Conservation (phyloP, 2,888 invertebrate genomes). For the Tineola bisselliella region DNA sequence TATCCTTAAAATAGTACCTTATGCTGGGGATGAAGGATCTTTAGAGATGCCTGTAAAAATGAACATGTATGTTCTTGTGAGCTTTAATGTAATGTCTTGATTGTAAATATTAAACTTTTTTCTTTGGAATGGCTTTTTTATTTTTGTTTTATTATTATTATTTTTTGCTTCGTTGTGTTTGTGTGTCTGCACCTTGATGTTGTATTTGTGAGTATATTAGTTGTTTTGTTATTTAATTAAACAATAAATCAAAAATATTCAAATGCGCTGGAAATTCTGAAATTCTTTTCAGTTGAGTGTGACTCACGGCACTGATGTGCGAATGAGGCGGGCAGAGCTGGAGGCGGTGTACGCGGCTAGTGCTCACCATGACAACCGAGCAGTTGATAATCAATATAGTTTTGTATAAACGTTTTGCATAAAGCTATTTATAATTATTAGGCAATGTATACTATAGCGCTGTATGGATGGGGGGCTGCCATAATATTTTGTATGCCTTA, state of each 20-base stretch:
- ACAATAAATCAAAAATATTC: background rate
- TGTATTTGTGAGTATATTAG: background rate
- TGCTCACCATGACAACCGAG: constrained; percentile 64
- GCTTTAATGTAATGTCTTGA: constrained; percentile 63
- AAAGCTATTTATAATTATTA: background rate
- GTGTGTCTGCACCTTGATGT: constrained; percentile 12
- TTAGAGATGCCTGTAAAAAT: too few relatives aligned
- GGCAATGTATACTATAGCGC: too few relatives aligned
- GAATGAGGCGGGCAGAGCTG: constrained; percentile 80
- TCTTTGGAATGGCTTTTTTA: constrained; percentile 59
- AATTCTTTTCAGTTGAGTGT: constrained; percentile 68
- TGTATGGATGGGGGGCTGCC: too few relatives aligned
- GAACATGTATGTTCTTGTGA: constrained; percentile 36
- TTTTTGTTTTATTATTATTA: constrained; percentile 32
- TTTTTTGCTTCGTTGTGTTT: constrained; percentile 14
- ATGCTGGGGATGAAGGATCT: too few relatives aligned
- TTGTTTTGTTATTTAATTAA: background rate
- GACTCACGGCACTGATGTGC: constrained; percentile 82
- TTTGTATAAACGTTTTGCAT: constrained; percentile 49
- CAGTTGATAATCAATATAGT: constrained; percentile 87
- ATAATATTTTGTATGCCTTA: too few relatives aligned
- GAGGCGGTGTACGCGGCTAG: constrained; percentile 71
- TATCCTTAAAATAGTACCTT: too few relatives aligned
- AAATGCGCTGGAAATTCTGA: background rate
- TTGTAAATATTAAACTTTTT: constrained; percentile 62